Evolutionary conservation across 2,888 invertebrate genomes (phyloP).

Genomic region (Trissoscelio sp.): DNA sequence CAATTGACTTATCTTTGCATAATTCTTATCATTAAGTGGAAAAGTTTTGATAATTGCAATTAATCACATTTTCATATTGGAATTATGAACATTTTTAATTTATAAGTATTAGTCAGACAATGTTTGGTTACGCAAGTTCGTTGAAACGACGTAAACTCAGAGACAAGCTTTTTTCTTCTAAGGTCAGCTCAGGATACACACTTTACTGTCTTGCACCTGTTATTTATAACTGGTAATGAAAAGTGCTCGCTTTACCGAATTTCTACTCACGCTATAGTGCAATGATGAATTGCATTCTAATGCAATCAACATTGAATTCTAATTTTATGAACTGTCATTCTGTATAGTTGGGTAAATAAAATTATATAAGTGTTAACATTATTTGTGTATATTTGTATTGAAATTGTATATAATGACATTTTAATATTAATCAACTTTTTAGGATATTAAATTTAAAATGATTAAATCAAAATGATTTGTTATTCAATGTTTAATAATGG

Average conservation of each 20-base stretch:
- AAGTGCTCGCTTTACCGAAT: background rate
- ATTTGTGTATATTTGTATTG: no score
- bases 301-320: background rate
- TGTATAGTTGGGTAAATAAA: no score
- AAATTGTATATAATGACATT: no score
- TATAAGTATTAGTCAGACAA: no score
- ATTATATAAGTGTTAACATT: no score
- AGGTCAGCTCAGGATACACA: background rate
- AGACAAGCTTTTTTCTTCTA: slow-evolving; percentile 5
- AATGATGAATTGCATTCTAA: background rate
- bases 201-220: slow-evolving; percentile 7
- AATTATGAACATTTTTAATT: background rate
- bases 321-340: no score
- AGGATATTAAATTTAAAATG: no score
- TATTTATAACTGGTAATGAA: slow-evolving; percentile 12
- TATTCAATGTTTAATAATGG: no score
- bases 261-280: background rate
- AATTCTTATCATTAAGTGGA: background rate
- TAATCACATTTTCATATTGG: background rate
- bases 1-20: background rate
- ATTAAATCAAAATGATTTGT: no score
- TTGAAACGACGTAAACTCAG: background rate
- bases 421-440: no score
- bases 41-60: background rate
- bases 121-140: background rate